Evolutionary conservation across 2,888 invertebrate genomes (phyloP).

Genomic region (Cordilura impudica): DNA sequence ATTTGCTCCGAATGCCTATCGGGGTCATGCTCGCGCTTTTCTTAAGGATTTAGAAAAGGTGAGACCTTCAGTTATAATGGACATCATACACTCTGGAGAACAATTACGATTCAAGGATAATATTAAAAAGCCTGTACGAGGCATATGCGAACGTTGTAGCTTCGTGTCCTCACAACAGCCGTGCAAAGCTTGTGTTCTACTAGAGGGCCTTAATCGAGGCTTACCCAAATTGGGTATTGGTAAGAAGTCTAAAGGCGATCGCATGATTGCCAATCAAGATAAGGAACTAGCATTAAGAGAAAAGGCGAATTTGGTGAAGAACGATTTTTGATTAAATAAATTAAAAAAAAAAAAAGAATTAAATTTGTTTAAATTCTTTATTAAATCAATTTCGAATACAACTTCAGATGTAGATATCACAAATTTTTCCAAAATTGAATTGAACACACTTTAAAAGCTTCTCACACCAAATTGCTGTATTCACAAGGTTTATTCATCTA

Average conservation of each 20-base stretch:
- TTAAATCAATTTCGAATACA: background rate
- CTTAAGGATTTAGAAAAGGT: constrained; percentile 97
- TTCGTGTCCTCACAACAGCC: constrained; percentile 95
- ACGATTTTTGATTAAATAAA: constrained; percentile 73
- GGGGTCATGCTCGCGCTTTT: constrained; percentile 92
- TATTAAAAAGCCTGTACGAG: constrained; percentile 88
- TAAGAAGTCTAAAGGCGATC: constrained; percentile 89
- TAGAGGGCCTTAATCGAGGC: constrained; percentile 97
- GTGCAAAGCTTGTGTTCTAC: constrained; percentile 96
- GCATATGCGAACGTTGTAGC: constrained; percentile 90
- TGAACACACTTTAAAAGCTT: too few relatives aligned
- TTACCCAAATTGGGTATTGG: constrained; percentile 94
- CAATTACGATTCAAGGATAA: constrained; percentile 89
- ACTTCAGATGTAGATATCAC: too few relatives aligned
- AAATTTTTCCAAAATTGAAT: too few relatives aligned
- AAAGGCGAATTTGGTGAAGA: constrained; percentile 77
- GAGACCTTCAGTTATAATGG: constrained; percentile 93
- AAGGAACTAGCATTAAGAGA: constrained; percentile 74
- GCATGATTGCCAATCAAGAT: constrained; percentile 81
- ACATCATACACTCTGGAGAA: constrained; percentile 95
- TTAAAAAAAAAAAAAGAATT: background rate
- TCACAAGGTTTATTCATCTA: too few relatives aligned
- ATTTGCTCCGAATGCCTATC: constrained; percentile 98
- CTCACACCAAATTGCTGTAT: too few relatives aligned
- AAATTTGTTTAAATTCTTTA: constrained; percentile 5